phyloP scores from a whole-genome alignment of 2,888 invertebrate species.

The Drosophila robusta region DNA sequence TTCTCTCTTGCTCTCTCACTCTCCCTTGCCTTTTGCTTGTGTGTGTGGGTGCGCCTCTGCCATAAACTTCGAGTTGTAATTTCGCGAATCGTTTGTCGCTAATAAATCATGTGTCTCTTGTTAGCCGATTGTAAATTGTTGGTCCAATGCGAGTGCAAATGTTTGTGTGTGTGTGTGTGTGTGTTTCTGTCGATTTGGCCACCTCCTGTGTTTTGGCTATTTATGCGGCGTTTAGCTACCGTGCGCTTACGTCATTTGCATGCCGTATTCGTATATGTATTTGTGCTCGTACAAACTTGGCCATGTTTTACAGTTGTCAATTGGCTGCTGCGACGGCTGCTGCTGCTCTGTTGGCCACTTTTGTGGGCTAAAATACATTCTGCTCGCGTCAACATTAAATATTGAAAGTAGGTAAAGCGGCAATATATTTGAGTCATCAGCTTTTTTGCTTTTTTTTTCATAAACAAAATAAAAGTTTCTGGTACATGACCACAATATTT shows the following conservation, averaged over 20 bases:
- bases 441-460: slow-evolving; percentile 40
- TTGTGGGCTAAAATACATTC: slow-evolving; percentile 25
- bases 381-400: slow-evolving; percentile 60
- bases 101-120: slow-evolving; percentile 64
- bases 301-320: slow-evolving; percentile 77
- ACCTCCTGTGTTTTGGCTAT: slow-evolving; percentile 44
- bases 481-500: slow-evolving; percentile 24
- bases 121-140: slow-evolving; percentile 48
- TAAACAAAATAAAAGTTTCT: slow-evolving; percentile 21
- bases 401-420: slow-evolving; percentile 70
- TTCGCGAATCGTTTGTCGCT: slow-evolving; percentile 65
- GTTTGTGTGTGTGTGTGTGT: slow-evolving; percentile 13
- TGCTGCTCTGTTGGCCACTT: slow-evolving; percentile 17
- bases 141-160: slow-evolving; percentile 35
- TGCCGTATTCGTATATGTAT: slow-evolving; percentile 23
- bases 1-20: slow-evolving; percentile 3
- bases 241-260: slow-evolving; percentile 72
- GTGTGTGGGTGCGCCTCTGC: slow-evolving; percentile 47
- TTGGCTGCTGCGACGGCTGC: slow-evolving; percentile 45
- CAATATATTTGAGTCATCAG: slow-evolving; percentile 63
- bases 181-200: slow-evolving; percentile 30
- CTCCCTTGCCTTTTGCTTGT: neutral
- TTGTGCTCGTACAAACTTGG: slow-evolving; percentile 57
- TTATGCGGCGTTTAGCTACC: slow-evolving; percentile 54
- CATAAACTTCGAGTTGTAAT: slow-evolving; percentile 61